Percentiles rank a stretch among this genome's conserved stretches.
Conservation (phyloP, 1,140 invertebrate species). For the Arion vulgaris region DNA sequence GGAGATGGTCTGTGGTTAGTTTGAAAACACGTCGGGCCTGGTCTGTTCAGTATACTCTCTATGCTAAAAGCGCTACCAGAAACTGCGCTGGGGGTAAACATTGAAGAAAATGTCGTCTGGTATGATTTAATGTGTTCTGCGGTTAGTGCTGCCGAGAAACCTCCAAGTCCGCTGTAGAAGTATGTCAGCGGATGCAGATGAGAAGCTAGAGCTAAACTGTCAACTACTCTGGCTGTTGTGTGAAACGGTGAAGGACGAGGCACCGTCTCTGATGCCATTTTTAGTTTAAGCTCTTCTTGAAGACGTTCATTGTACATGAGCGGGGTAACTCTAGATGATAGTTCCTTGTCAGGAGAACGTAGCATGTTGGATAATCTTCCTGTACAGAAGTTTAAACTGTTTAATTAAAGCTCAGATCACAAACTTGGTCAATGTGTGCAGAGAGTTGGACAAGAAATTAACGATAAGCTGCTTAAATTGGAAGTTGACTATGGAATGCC, state of each 20-base stretch:
- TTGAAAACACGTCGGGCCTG: background rate
- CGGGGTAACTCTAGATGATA: conserved; percentile 8
- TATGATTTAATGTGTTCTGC: conserved; percentile 38
- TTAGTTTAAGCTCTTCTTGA: conserved; percentile 38
- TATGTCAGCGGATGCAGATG: conserved; percentile 34
- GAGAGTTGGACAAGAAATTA: too few species aligned
- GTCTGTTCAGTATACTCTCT: conserved; percentile 33
- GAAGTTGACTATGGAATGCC: too few species aligned
- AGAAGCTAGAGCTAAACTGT: background rate
- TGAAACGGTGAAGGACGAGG: conserved; percentile 29
- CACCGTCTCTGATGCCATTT: conserved; percentile 16
- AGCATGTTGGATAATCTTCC: conserved; percentile 8
- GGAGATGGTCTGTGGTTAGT: conserved; percentile 18
- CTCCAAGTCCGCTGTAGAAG: conserved; percentile 26
- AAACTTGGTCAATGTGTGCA: too few species aligned
- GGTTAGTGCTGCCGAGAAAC: conserved; percentile 19
- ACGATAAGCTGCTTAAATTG: too few species aligned
- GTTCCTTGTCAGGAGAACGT: conserved; percentile 26
- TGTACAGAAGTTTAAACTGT: too few species aligned
- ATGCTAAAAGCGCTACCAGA: conserved; percentile 38
- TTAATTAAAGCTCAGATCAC: too few species aligned
- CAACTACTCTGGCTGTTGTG: conserved; percentile 5
- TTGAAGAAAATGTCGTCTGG: conserved; percentile 11
- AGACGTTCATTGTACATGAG: conserved; percentile 18
- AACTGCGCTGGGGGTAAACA: conserved; percentile 7